A percentile compares a stretch with the other conserved stretches of the same genome.
phyloP scores from a whole-genome alignment of 2,888 invertebrate species.

The Papilio elwesi region DNA sequence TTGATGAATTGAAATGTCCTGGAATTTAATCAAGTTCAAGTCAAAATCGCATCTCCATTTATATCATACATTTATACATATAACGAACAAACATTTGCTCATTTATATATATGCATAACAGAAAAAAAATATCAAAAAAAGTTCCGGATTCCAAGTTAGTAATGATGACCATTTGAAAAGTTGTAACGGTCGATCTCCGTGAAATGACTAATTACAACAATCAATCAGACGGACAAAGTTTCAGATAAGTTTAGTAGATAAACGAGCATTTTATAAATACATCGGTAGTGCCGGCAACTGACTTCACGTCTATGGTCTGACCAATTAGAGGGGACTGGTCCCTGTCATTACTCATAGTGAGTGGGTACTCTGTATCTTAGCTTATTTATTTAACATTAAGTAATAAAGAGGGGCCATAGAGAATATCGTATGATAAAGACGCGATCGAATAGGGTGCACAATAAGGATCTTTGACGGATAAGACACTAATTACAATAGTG shows the following conservation, averaged over 20 bases:
- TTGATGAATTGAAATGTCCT: too few species aligned
- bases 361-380: background rate
- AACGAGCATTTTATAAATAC: constrained; percentile 38
- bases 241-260: constrained; percentile 36
- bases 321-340: constrained; percentile 34
- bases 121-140: constrained; percentile 6
- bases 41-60: too few species aligned
- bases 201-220: constrained; percentile 38
- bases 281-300: constrained; percentile 17
- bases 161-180: constrained; percentile 18
- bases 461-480: background rate
- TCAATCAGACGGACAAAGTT: constrained; percentile 39
- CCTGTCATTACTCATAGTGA: constrained; percentile 17
- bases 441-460: background rate
- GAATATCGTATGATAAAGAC: background rate
- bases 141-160: constrained; percentile 21
- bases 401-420: constrained; percentile 15
- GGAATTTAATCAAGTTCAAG: too few species aligned
- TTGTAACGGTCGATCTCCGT: constrained; percentile 18
- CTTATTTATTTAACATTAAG: constrained; percentile 15
- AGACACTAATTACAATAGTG: background rate
- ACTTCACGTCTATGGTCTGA: constrained; percentile 5
- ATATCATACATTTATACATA: too few species aligned
- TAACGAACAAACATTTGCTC: background rate
- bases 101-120: background rate